These are phyloP conservation scores for Tylochromis polylepis DNA, from an alignment of 2,113 vertebrate genomes.

Conservation along the genomic window DNA sequence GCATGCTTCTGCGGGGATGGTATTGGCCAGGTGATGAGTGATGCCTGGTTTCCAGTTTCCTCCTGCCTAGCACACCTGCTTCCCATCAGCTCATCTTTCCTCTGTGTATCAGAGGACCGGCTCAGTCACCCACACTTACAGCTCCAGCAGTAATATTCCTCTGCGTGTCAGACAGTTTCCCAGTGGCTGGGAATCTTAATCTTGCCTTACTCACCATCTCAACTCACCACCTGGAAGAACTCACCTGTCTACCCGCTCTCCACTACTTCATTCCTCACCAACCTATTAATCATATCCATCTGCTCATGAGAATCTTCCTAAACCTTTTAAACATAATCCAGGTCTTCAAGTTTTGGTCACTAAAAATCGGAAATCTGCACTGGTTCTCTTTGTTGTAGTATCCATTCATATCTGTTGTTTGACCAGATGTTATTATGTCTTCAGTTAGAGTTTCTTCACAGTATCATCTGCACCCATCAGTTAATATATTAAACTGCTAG, in stretches of 20 bases:
- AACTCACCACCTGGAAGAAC: neutral
- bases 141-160: neutral
- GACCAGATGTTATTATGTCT: neutral
- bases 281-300: neutral
- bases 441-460: neutral
- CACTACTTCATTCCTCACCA: neutral
- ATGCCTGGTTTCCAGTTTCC: accelerated
- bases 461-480: neutral
- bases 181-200: neutral
- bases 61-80: neutral
- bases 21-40: accelerated
- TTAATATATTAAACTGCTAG: neutral
- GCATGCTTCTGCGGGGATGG: neutral
- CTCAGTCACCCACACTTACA: neutral
- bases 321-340: neutral
- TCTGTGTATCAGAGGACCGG: neutral
- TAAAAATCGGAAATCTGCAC: neutral
- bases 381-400: neutral
- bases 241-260: accelerated
- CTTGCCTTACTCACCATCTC: neutral
- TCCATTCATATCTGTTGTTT: neutral
- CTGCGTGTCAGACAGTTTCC: neutral
- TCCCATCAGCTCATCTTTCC: neutral
- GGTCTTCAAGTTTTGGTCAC: neutral
- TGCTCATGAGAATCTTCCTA: accelerated